Base-by-base conservation (phyloP, 2,797 vertebrate genomes). In the Rhinichthys osculus region DNA sequence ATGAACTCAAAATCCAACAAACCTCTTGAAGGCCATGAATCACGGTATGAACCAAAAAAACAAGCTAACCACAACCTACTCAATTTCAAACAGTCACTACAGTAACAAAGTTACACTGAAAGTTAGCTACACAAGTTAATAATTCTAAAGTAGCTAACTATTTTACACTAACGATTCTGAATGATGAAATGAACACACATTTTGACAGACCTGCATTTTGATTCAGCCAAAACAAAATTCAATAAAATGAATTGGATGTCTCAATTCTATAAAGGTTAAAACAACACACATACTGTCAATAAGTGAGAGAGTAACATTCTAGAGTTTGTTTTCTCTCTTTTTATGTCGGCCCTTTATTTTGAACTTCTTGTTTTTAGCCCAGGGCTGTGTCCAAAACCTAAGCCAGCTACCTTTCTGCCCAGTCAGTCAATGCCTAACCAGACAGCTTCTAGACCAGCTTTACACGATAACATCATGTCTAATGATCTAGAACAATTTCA, bases 401-500 rank as follows among this genome's bases (percentile, higher is more conserved):
- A 19, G 54, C 76, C 35, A 78, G 14, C 10, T 40, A 40, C 33
- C 3, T 62, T 42, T 78, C 54, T 62, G 23, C 14, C 14, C 23
- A 40, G 35, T 78, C 54, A 59, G 23, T 78, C 54, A 78, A n/a
- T 40, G 35, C 40, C 35, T 78, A 78, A 59, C 16, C 35, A 78
- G 52, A 59, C 74, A 9, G 47, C 35, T 40, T 70, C 67, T 27
- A 59, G 76, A 59, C 35, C 9, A 4, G 74, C 35, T 40, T 78
- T 59, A 21, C 52, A 78, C 11, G 0, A 59, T 27, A 27, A 40
- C 35, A 59, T 59, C 13, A 40, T 27, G 21, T 59, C 35, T 42
- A 59, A 62, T 59, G 35, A 62, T 62, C 76, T 78, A 62, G 23
- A 78, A 78, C 54, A 78, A 8, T 62, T 77, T 77, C 50, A 57